phyloP scores from a whole-genome alignment of 2,797 vertebrate genomes.

The Poeciliopsis gracilis region DNA sequence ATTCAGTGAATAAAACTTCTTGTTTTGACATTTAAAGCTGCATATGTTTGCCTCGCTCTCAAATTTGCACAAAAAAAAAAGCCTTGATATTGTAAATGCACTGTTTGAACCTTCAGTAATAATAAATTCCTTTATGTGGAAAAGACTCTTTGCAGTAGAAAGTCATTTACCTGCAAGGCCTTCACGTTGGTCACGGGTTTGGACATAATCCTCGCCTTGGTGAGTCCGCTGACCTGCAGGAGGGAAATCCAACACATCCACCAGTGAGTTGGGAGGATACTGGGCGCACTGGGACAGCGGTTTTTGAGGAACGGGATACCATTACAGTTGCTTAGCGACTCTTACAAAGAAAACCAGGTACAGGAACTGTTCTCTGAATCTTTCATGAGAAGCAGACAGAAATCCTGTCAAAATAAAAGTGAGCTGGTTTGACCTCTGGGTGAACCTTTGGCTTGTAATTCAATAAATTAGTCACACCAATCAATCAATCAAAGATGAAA shows the following conservation, averaged over 20 bases:
- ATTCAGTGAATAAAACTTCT: conserved; percentile 19
- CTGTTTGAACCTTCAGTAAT: conserved; percentile 60
- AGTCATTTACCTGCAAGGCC: conserved; percentile 92
- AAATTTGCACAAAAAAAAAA: conserved; percentile 55
- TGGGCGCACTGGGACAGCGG: conserved; percentile 71
- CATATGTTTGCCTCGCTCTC: conserved; percentile 55
- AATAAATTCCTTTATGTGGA: conserved; percentile 71
- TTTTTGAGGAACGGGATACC: conserved; percentile 84
- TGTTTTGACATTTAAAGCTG: conserved; percentile 46
- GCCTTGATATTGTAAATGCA: conserved; percentile 67
- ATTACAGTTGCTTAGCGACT: conserved; percentile 92
- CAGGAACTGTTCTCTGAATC: conserved; percentile 86
- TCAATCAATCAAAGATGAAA: not conserved
- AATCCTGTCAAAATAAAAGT: conserved; percentile 47
- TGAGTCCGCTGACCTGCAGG: conserved; percentile 84
- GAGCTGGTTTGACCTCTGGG: conserved; percentile 18
- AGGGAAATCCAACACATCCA: conserved; percentile 80
- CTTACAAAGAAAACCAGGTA: conserved; percentile 77
- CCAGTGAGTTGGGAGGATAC: conserved; percentile 30
- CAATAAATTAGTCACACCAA: not conserved
- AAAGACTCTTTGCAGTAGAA: conserved; percentile 1
- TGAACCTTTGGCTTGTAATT: not conserved
- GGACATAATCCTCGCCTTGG: conserved; percentile 86
- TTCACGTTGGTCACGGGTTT: conserved; percentile 95
- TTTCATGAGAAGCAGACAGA: conserved; percentile 84